A percentile compares a stretch with the other conserved stretches of the same genome.
phyloP scores from a whole-genome alignment of 2,888 invertebrate species.

The Leptothorax acervorum region DNA sequence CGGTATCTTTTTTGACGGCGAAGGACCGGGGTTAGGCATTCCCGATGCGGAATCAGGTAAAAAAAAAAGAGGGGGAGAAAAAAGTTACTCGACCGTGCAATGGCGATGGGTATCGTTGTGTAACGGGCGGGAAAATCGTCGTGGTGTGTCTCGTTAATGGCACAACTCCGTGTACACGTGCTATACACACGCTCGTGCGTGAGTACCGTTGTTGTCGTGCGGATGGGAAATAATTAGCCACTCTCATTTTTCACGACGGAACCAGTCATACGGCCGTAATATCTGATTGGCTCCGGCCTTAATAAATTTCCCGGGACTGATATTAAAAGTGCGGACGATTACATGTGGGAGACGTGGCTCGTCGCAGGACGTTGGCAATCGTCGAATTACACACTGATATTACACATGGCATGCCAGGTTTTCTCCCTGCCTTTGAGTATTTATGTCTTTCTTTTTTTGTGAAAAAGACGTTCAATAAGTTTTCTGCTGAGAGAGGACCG shows the following conservation, averaged over 20 bases:
- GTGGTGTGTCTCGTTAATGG: conserved; percentile 51
- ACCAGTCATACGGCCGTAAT: conserved; percentile 25
- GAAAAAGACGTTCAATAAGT: neutral
- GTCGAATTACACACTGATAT: conserved; percentile 21
- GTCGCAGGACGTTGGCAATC: conserved; percentile 10
- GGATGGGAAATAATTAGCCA: conserved; percentile 61
- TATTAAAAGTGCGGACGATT: conserved; percentile 46
- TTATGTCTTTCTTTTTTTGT: neutral
- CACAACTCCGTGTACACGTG: conserved; percentile 22
- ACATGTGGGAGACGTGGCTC: conserved; percentile 23
- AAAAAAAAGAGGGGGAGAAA: conserved; percentile 20
- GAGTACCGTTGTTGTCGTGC: neutral
- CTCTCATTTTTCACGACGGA: conserved; percentile 56
- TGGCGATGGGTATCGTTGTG: conserved; percentile 55
- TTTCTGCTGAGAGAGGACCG: neutral
- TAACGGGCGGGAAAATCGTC: conserved; percentile 59
- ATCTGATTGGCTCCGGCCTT: conserved; percentile 45
- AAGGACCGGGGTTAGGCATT: conserved; percentile 52
- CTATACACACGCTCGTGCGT: conserved; percentile 10
- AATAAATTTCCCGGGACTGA: conserved; percentile 56
- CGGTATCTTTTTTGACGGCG: conserved; percentile 65
- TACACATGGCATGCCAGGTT: neutral
- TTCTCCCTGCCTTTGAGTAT: neutral
- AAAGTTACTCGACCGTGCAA: conserved; percentile 59
- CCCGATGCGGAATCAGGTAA: conserved; percentile 43